These are phyloP conservation scores for Rousettus leschenaultii DNA, from an alignment of 2,113 vertebrate genomes.

Conservation along the genomic window DNA sequence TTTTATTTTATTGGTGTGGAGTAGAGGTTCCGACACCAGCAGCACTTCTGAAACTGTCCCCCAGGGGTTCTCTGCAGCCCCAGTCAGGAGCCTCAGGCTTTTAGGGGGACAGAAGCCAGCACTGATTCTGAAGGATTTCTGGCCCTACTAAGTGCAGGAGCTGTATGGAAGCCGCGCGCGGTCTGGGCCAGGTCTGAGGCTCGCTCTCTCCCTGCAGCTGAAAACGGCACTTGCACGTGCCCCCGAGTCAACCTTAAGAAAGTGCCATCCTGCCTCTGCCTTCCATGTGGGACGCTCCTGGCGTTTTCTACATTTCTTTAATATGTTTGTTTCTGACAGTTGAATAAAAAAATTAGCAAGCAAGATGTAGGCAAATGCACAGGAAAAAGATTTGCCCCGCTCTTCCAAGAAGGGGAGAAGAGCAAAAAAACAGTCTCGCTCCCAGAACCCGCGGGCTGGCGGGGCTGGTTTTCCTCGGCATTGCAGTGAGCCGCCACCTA, in stretches of 20 bases:
- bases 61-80: background rate
- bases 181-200: background rate
- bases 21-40: background rate
- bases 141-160: accelerated
- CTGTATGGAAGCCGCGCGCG: background rate
- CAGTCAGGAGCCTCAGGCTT: background rate
- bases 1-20: background rate
- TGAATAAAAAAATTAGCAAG: background rate
- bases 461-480: no score
- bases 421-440: background rate
- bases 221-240: background rate
- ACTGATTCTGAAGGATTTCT: background rate
- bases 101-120: background rate
- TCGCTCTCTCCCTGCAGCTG: background rate
- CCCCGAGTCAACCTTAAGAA: background rate
- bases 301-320: background rate
- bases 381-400: background rate
- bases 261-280: background rate
- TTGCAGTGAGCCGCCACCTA: background rate
- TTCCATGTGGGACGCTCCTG: background rate
- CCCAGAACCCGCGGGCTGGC: no score
- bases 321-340: background rate
- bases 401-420: background rate
- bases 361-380: background rate
- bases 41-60: background rate